Base-by-base conservation (phyloP, 2,113 vertebrate species). In the Charina bottae region DNA sequence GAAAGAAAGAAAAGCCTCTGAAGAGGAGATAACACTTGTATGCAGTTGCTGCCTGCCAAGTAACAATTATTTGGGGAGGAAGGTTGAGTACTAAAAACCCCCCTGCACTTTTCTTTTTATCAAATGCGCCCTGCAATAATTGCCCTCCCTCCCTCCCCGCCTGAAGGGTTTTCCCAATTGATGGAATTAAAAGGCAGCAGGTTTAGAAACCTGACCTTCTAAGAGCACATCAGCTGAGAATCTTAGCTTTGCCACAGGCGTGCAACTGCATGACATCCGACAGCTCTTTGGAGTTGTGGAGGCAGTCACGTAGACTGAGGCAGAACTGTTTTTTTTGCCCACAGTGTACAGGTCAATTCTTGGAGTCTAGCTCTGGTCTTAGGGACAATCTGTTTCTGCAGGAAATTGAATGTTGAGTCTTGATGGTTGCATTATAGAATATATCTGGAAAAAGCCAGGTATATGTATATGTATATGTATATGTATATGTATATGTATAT, bases 21-120 rank as follows among this genome's bases (percentile, higher is more conserved):
- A 2, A 83, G 85, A 93, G 87, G 60, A 95, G 91, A 92, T 0
- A 89, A 72, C 60, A 94, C 87, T 58, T 5, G 24, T 93, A 90
- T 2, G 64, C 94, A 94, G 54, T 68, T 95, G 94, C 92, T 93
- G 28, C 89, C 64, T 60, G 28, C 58, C 28, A 28, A 92, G 72
- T 62, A 93, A 87, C 42, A 62, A 26, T 54, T 49, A 92, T 24
- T 46, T 0, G 0, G 54, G 23, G 89, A 78, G 72, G 42, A 68
- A 85, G 60, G 24, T 21, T 89, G 87, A 94, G 89, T 58, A 87
- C 7, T 68, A 85, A 33, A 60, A 0, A 0, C 3, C 13, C 11
- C 19, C 0, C 0, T 91, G 87, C 15, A 33, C 12, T 53, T 92
- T 9, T 37, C 37, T 37, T 90, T 92, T 68, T 88, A 90, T 54